These are phyloP conservation scores for Ophioderma brevispina DNA, from an alignment of 35 echinoderm and acorn worm genomes.

Conservation along the genomic window DNA sequence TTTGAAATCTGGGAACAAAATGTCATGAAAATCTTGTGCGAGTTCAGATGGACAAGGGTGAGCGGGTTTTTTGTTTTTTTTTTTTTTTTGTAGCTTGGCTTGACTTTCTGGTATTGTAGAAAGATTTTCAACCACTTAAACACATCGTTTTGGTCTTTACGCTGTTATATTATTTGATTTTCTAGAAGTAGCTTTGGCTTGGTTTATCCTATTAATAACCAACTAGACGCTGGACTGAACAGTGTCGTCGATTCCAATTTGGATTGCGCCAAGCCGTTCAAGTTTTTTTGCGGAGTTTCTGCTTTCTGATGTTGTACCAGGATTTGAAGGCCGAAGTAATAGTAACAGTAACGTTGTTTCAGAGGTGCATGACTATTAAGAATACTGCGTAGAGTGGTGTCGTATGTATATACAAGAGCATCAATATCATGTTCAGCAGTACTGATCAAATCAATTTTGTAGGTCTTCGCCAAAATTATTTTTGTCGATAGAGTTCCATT, in stretches of 20 bases:
- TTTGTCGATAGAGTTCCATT: background rate
- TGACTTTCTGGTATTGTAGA: background rate
- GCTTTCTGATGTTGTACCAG: slow-evolving; percentile 9
- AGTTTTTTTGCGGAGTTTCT: background rate
- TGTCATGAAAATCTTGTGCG: background rate
- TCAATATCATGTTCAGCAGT: too few relatives aligned
- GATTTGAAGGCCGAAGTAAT: background rate
- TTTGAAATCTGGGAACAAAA: slow-evolving; percentile 1
- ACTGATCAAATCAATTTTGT: background rate
- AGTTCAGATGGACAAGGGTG: background rate
- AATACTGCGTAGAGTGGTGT: too few relatives aligned
- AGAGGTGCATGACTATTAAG: too few relatives aligned
- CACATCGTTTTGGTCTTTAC: background rate
- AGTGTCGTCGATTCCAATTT: background rate
- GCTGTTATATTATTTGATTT: background rate
- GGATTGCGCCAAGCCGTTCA: background rate
- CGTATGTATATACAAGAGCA: background rate
- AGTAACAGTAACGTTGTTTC: slow-evolving; percentile 1
- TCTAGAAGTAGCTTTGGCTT: background rate
- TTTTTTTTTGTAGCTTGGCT: slow-evolving; percentile 21
- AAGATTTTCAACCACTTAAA: slow-evolving; percentile 1
- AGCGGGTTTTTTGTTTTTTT: too few relatives aligned
- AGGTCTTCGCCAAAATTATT: background rate
- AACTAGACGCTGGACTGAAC: background rate
- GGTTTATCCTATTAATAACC: background rate